Conservation (phyloP, 2,888 invertebrate species). For the Xanthorhoe spadicearia region DNA sequence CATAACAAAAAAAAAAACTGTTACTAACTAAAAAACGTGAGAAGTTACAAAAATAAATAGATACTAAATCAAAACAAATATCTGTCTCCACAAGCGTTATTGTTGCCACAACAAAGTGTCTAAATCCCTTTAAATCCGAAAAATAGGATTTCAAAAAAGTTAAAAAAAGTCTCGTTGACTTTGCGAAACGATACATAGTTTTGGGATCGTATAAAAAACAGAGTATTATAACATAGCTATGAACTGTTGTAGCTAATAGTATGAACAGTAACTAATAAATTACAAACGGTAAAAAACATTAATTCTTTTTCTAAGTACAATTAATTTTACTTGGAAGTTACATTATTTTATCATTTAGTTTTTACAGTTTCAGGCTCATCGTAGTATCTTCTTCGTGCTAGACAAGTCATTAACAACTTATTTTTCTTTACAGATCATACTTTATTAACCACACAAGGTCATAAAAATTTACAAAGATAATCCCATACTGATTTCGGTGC, state of each 20-base stretch:
- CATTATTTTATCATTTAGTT: too few relatives aligned
- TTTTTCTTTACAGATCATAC: too few relatives aligned
- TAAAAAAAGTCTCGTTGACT: conserved; percentile 79
- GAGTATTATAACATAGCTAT: conserved; percentile 12
- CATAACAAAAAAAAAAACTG: not conserved
- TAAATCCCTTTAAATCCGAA: conserved; percentile 83
- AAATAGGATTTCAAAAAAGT: conserved; percentile 77
- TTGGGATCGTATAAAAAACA: conserved; percentile 57
- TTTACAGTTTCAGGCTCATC: too few relatives aligned
- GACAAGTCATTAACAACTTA: too few relatives aligned
- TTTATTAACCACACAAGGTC: too few relatives aligned
- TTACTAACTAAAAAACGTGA: conserved; percentile 52
- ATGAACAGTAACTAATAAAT: not conserved
- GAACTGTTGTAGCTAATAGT: not conserved
- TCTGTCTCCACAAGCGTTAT: conserved; percentile 74
- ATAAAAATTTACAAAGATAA: too few relatives aligned
- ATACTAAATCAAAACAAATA: conserved; percentile 80
- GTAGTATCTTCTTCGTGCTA: too few relatives aligned
- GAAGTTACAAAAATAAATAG: conserved; percentile 57
- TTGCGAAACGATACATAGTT: conserved; percentile 69
- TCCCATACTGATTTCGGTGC: too few relatives aligned
- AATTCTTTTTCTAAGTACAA: too few relatives aligned
- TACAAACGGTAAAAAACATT: too few relatives aligned
- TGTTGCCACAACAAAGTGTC: conserved; percentile 84
- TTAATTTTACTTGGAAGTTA: too few relatives aligned